A percentile compares a stretch with the other conserved stretches of the same genome.
phyloP scores from a whole-genome alignment of 1,140 invertebrate species.

The Bombus difficillimus region DNA sequence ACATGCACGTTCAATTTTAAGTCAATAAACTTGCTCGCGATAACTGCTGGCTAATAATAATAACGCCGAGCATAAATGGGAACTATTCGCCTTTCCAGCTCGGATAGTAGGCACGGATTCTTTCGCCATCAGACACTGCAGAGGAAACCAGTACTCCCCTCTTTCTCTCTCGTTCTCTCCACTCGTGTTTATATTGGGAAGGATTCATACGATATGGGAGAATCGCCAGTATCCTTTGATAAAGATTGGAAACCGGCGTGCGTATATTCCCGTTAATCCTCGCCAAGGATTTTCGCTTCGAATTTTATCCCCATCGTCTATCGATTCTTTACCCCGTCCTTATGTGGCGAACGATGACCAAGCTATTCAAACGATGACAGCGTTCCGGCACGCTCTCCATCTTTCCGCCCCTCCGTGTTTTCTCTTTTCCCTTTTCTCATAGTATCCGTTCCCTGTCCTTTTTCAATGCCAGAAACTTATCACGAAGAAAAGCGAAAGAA shows the following conservation, averaged over 20 bases:
- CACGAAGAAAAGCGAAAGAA: background rate
- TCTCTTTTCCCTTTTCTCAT: background rate
- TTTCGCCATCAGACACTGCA: background rate
- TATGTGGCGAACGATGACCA: conserved; percentile 35
- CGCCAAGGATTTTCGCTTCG: conserved; percentile 48
- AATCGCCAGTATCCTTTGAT: conserved; percentile 38
- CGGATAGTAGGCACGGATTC: conserved; percentile 12
- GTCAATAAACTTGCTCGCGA: conserved; percentile 35
- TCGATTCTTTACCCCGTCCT: background rate
- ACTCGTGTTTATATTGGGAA: conserved; percentile 11
- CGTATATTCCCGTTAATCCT: conserved; percentile 51
- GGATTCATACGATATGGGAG: conserved; percentile 3
- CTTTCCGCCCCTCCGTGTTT: background rate
- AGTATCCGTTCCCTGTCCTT: background rate
- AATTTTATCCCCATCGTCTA: conserved; percentile 23
- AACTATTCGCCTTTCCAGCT: conserved; percentile 4
- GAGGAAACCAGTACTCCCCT: background rate
- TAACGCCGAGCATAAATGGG: conserved; percentile 6
- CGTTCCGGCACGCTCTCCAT: background rate
- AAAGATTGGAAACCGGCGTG: conserved; percentile 45
- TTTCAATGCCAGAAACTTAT: no score
- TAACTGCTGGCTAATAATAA: conserved; percentile 44
- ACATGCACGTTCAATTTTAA: conserved; percentile 37
- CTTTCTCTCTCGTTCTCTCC: background rate
- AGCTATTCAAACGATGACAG: background rate